Evolutionary conservation across 1,140 invertebrate species (phyloP).

Genomic region (Stenopsyche tienmushanensis): DNA sequence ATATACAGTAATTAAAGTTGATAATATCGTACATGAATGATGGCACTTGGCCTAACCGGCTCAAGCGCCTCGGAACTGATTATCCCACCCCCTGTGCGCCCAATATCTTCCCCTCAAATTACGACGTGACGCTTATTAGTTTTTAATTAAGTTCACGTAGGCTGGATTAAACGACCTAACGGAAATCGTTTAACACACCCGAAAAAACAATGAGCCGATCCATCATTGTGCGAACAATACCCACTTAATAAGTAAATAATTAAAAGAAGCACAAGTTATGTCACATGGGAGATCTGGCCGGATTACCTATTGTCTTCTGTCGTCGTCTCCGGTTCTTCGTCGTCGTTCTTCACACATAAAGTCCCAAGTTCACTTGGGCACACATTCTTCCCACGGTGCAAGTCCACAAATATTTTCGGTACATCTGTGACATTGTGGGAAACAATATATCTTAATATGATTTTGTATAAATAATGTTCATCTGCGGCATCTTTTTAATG

Average conservation of each 20-base stretch:
- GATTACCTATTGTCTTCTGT: not conserved
- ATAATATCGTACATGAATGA: constrained; percentile 16
- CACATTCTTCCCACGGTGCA: no score
- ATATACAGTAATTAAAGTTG: constrained; percentile 27
- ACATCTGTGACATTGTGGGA: no score
- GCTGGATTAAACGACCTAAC: not conserved
- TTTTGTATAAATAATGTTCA: no score
- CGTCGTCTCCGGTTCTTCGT: not conserved
- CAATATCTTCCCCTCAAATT: not conserved
- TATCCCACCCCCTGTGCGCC: not conserved
- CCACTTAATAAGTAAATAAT: constrained; percentile 19
- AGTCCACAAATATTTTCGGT: no score
- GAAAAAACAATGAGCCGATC: constrained; percentile 13
- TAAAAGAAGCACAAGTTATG: constrained; percentile 2
- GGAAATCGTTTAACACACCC: not conserved
- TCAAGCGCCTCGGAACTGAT: not conserved
- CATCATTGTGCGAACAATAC: constrained; percentile 15
- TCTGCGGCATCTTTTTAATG: no score
- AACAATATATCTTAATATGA: no score
- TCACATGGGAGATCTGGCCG: not conserved
- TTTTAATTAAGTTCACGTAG: not conserved
- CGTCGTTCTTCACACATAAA: no score
- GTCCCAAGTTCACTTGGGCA: no score
- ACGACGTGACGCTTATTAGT: not conserved
- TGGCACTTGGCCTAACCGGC: constrained; percentile 14